Base-by-base conservation (phyloP, 2,888 invertebrate genomes). In the Cotesia congregata region DNA sequence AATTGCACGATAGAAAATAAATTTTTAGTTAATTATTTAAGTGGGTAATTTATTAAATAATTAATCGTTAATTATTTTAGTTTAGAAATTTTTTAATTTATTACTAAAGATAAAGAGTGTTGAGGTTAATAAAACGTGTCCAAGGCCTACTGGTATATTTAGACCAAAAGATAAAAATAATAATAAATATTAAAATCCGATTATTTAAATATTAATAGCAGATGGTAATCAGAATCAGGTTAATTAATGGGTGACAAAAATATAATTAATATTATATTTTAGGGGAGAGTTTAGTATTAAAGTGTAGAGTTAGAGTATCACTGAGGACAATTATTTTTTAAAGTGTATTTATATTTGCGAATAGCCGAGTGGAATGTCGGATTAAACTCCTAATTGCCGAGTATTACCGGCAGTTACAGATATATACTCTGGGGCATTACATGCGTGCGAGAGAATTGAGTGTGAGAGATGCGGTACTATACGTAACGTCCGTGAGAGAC, bases 341-440 rank as follows among this genome's bases (percentile, higher is more conserved):
- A 12, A 50, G 7, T 12, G 12, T 50, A 50, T 50, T 50, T 50
- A 50, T 76, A 68, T 67, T 72, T 72, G 68, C 67, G 62, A 72
- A 68, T 69, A 59, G 64, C 20, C 39, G 12, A 15, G 60, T 69
- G 77, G 77, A 77, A 77, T 77, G 77, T 77, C 69, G 73, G 73
- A 69, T 77, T 70, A 69, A 73, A 77, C 77, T 77, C 76, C 76
- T 80, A 80, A 79, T 79, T 80, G 79, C 78, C 79, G 68, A 77
- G 74, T 80, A 82, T 81, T 82, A 81, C 79, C 75, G 72, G 80
- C 80, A 83, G 83, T 86, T 83, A 84, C 82, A 80, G 80, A 82
- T 83, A 82, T 83, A 80, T 81, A 62, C 62, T 62, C 67, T 59
- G 70, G 80, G 77, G 80, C 82, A 83, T 85, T 83, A 84, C 83